Conservation (phyloP, 1,140 invertebrate species). For the Popillia japonica region DNA sequence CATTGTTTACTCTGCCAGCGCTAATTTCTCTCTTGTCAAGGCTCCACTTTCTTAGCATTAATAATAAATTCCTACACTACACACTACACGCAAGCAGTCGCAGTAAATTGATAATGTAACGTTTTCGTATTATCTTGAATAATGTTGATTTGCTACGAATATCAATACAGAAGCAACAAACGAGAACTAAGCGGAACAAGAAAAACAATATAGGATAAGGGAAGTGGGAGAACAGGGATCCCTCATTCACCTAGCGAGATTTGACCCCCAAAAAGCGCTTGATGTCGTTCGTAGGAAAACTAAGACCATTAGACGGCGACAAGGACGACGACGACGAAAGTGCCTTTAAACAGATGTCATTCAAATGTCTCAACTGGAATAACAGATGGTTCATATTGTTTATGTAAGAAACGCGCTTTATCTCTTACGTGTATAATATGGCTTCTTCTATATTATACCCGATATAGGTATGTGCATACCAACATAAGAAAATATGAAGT, state of each 20-base stretch:
- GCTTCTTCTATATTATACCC: neutral
- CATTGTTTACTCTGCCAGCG: neutral
- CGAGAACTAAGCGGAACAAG: too few relatives aligned
- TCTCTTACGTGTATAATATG: neutral
- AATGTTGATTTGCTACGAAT: too few relatives aligned
- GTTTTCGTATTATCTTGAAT: too few relatives aligned
- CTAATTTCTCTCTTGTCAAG: too few relatives aligned
- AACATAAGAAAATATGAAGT: conserved; percentile 16
- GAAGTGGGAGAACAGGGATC: too few relatives aligned
- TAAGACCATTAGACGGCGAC: conserved; percentile 1
- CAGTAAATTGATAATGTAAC: too few relatives aligned
- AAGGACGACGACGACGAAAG: neutral
- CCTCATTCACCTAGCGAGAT: too few relatives aligned
- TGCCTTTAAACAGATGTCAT: conserved; percentile 22
- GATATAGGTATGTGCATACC: neutral
- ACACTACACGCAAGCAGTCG: too few relatives aligned
- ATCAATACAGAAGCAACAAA: too few relatives aligned
- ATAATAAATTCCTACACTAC: too few relatives aligned
- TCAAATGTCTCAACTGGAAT: conserved; percentile 13
- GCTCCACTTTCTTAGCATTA: too few relatives aligned
- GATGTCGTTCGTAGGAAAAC: neutral
- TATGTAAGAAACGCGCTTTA: neutral
- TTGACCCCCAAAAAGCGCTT: neutral
- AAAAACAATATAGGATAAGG: too few relatives aligned
- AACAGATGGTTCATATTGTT: conserved; percentile 7